Evolutionary conservation across 2,888 invertebrate species (phyloP).

Genomic region (Lampropteryx suffumata): DNA sequence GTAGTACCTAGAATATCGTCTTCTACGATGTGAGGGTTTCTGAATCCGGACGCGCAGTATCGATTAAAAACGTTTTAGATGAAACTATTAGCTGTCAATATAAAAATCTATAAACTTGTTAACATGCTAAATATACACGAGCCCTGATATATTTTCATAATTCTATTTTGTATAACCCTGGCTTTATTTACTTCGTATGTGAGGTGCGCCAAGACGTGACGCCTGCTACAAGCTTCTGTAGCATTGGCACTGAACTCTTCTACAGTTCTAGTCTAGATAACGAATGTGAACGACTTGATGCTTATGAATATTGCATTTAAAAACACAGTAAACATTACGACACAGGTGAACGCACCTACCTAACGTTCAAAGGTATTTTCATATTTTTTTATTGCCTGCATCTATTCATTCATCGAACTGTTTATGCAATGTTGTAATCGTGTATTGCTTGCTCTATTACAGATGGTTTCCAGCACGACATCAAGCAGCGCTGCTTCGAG

Average conservation of each 20-base stretch:
- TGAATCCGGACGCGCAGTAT: not conserved
- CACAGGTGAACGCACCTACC: conserved; percentile 15
- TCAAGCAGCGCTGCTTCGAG: conserved; percentile 83
- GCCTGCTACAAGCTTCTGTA: conserved; percentile 67
- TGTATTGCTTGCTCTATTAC: conserved; percentile 35
- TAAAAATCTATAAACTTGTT: conserved; percentile 36
- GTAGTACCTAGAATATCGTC: too few species aligned
- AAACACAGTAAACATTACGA: conserved; percentile 8
- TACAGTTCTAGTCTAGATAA: conserved; percentile 74
- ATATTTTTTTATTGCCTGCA: not conserved
- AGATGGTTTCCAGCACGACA: conserved; percentile 83
- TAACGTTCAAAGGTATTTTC: conserved; percentile 23
- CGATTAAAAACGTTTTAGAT: conserved; percentile 10
- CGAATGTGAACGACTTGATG: conserved; percentile 59
- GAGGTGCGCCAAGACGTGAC: conserved; percentile 78
- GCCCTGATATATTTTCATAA: conserved; percentile 64
- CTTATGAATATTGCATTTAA: conserved; percentile 31
- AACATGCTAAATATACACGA: conserved; percentile 48
- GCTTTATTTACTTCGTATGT: conserved; percentile 67
- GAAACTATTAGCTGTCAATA: conserved; percentile 41
- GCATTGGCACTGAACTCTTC: conserved; percentile 78
- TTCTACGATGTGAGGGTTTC: too few species aligned
- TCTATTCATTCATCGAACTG: not conserved
- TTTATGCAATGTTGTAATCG: conserved; percentile 2
- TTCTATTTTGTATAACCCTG: conserved; percentile 71